These are phyloP conservation scores for Drosophila macrospina DNA, from an alignment of 2,888 invertebrate species.

Conservation along the genomic window DNA sequence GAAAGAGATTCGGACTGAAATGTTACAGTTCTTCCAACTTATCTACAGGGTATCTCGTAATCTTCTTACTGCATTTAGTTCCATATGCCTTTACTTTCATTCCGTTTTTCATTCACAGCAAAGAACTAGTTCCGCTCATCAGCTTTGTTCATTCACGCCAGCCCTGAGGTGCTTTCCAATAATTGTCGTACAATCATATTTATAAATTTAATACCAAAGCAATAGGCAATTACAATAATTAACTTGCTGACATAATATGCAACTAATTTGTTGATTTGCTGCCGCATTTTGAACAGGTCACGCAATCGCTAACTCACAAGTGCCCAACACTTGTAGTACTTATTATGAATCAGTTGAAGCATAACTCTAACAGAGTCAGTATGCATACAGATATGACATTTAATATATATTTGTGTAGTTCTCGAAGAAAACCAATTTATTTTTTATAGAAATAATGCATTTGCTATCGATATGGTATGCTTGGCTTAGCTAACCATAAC, in stretches of 20 bases:
- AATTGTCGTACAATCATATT: slow-evolving; percentile 55
- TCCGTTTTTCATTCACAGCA: neutral
- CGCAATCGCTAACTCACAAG: slow-evolving; percentile 41
- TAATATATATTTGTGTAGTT: no score
- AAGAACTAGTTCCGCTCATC: slow-evolving; percentile 18
- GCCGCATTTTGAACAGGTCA: slow-evolving; percentile 46
- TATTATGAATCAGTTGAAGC: slow-evolving; percentile 18
- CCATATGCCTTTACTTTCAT: neutral
- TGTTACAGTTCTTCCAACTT: neutral
- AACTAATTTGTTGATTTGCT: slow-evolving; percentile 30
- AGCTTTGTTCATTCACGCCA: slow-evolving; percentile 18
- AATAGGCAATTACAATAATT: slow-evolving; percentile 73
- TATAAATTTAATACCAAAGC: slow-evolving; percentile 47
- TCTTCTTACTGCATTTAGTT: neutral
- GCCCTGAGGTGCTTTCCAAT: slow-evolving; percentile 47
- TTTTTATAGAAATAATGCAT: no score
- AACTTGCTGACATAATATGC: slow-evolving; percentile 47
- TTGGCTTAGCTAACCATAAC: no score
- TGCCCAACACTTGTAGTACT: neutral
- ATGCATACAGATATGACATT: neutral
- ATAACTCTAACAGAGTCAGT: slow-evolving; percentile 1
- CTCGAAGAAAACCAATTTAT: no score
- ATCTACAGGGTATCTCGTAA: neutral
- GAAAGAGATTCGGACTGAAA: no score
- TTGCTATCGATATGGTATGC: no score